A percentile compares a stretch with the other conserved stretches of the same genome.
Evolutionary conservation across 2,797 vertebrate genomes (phyloP).

Genomic region (Cynodonichthys magdalenae): DNA sequence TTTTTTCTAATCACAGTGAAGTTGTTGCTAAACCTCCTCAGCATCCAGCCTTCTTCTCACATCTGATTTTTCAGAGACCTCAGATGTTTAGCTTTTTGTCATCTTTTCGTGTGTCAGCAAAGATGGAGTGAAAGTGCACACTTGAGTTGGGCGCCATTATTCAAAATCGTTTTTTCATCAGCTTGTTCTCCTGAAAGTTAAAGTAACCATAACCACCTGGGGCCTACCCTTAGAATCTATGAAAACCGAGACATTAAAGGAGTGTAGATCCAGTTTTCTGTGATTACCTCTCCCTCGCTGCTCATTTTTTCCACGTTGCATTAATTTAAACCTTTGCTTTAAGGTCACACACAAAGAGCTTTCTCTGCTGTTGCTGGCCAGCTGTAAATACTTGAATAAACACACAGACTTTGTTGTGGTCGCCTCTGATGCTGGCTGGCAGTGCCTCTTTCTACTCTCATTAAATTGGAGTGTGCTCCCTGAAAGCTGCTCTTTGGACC

Average conservation of each 20-base stretch:
- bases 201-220: conserved; percentile 7
- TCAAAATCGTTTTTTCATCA: neutral
- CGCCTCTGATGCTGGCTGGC: conserved; percentile 34
- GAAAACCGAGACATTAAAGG: conserved; percentile 4
- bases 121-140: neutral
- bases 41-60: neutral
- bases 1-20: neutral
- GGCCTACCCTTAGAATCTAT: neutral
- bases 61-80: neutral
- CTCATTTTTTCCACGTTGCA: conserved; percentile 22
- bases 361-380: conserved; percentile 21
- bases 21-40: neutral
- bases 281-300: neutral
- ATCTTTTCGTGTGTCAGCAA: conserved; percentile 3
- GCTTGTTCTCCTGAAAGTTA: conserved; percentile 4
- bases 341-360: conserved; percentile 44
- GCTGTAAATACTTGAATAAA: conserved; percentile 67
- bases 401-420: conserved; percentile 62
- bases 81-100: neutral
- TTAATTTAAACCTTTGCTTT: conserved; percentile 40
- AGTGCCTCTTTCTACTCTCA: conserved; percentile 49
- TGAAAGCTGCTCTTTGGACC: conserved; percentile 57
- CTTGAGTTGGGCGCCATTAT: neutral
- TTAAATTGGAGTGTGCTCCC: conserved; percentile 58
- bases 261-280: conserved; percentile 1